Percentiles rank a stretch among this genome's conserved stretches.
Conservation (phyloP, 2,113 vertebrate species). For the Axis porcinus region DNA sequence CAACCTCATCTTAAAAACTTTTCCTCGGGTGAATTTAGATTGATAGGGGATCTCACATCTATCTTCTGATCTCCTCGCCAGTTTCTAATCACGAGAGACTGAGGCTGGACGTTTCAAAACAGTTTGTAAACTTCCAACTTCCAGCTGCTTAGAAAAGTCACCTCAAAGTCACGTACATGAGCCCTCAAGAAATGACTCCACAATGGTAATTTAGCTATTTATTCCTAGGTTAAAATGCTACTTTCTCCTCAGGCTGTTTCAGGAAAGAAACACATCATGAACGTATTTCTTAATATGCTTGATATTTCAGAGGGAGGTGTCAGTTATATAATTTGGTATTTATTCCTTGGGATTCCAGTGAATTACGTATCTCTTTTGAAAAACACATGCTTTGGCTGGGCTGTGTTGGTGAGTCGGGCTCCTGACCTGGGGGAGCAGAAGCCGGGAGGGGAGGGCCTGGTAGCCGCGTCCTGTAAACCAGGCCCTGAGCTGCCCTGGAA, state of each 20-base stretch:
- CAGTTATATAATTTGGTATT: not conserved
- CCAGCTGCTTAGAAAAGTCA: not conserved
- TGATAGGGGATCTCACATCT: not conserved
- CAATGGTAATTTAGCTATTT: accelerated
- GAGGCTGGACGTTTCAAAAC: not conserved
- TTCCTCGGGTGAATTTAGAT: not conserved
- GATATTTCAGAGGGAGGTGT: not conserved
- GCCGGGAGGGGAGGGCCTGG: constrained; percentile 65
- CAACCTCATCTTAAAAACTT: not conserved
- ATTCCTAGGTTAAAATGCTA: not conserved
- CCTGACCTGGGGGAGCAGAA: not conserved
- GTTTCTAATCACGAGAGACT: not conserved
- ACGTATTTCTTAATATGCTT: not conserved
- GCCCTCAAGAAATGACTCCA: not conserved
- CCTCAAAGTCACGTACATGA: not conserved
- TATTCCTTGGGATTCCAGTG: not conserved
- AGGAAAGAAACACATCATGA: not conserved
- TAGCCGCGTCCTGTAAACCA: constrained; percentile 77
- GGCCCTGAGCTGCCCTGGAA: constrained; percentile 75
- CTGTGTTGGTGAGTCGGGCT: not conserved
- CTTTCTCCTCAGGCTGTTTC: not conserved
- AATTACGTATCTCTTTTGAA: not conserved
- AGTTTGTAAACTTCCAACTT: not conserved
- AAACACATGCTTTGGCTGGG: not conserved
- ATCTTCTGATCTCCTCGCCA: not conserved